Evolutionary conservation across 2,888 invertebrate species (phyloP).

Genomic region (Hedychridium roseum): DNA sequence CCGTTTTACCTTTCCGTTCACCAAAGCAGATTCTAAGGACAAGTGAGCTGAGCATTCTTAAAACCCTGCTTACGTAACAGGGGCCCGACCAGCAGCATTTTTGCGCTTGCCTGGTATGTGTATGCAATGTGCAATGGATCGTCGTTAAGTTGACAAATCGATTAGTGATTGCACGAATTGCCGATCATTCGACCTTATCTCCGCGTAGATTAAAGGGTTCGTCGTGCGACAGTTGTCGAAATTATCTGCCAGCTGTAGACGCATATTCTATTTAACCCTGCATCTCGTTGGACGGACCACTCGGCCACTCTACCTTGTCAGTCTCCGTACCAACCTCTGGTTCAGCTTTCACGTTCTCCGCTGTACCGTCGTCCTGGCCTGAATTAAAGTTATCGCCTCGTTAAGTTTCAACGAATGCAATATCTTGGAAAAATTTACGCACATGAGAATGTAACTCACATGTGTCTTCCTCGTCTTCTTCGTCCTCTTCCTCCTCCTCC

Average conservation of each 20-base stretch:
- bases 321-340: conserved; percentile 28
- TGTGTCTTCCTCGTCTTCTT: conserved; percentile 22
- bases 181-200: conserved; percentile 6
- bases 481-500: conserved; percentile 29
- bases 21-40: too few relatives aligned
- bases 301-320: conserved; percentile 36
- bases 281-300: conserved; percentile 18
- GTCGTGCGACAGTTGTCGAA: conserved; percentile 18
- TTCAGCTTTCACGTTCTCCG: conserved; percentile 38
- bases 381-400: neutral
- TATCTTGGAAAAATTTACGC: neutral
- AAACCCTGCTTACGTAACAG: conserved; percentile 6
- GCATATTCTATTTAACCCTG: conserved; percentile 22
- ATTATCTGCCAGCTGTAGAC: conserved; percentile 17
- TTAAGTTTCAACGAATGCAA: neutral
- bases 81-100: conserved; percentile 1
- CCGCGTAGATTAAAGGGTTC: too few relatives aligned
- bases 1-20: too few relatives aligned
- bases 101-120: neutral
- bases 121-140: conserved; percentile 3
- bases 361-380: conserved; percentile 39
- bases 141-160: too few relatives aligned
- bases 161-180: conserved; percentile 30
- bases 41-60: too few relatives aligned
- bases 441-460: too few relatives aligned